phyloP scores from a whole-genome alignment of 2,113 vertebrate genomes.

The Colaptes auratus region DNA sequence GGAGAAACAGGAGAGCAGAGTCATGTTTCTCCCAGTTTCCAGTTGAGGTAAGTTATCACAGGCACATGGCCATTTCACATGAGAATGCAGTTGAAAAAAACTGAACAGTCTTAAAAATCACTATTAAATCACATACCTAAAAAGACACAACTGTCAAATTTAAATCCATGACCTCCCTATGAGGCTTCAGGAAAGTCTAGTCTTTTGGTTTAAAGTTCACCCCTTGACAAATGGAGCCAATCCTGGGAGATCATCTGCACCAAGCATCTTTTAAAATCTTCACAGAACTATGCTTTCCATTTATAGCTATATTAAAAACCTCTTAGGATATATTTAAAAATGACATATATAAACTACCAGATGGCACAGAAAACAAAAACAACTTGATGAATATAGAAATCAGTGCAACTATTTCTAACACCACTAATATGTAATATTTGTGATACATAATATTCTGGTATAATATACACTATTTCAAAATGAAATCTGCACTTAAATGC shows the following conservation, averaged over 20 bases:
- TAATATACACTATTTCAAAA: slow-evolving; percentile 81
- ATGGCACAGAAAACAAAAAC: slow-evolving; percentile 70
- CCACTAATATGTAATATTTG: slow-evolving; percentile 75
- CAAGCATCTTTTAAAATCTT: slow-evolving; percentile 14
- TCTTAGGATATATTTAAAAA: slow-evolving; percentile 71
- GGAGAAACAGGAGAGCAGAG: not conserved
- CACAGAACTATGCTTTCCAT: slow-evolving; percentile 19
- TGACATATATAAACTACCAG: slow-evolving; percentile 69
- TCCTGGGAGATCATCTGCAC: not conserved
- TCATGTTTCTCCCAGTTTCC: not conserved
- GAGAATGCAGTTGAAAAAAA: not conserved
- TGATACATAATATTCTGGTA: slow-evolving; percentile 77
- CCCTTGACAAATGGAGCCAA: not conserved
- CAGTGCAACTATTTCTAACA: slow-evolving; percentile 72
- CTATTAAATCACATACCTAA: not conserved
- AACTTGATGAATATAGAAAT: slow-evolving; percentile 74
- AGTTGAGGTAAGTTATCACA: not conserved
- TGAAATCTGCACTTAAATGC: slow-evolving; percentile 84
- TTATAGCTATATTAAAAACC: slow-evolving; percentile 63
- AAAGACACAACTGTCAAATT: not conserved
- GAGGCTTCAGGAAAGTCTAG: not conserved
- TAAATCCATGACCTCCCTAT: not conserved
- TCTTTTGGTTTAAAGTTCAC: not conserved
- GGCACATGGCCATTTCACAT: rapidly evolving
- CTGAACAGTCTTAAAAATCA: not conserved